A percentile compares a stretch with the other conserved stretches of the same genome.
These are phyloP conservation scores for Poecilia wingei DNA, from an alignment of 2,797 vertebrate species.

Conservation along the genomic window DNA sequence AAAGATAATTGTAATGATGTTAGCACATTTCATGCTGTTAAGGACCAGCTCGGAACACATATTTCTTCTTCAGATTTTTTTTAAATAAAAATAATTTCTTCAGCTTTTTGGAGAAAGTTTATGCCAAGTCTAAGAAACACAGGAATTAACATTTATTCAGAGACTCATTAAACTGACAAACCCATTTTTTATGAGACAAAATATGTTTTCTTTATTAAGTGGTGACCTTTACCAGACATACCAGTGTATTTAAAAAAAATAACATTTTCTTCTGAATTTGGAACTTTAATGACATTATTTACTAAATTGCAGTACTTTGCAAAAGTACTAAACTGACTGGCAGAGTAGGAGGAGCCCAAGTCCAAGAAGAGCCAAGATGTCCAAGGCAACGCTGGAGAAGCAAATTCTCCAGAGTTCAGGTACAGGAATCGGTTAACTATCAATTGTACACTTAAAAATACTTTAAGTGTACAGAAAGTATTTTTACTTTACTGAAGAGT, in stretches of 20 bases:
- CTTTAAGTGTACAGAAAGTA: too few species aligned
- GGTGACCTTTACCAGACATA: conserved; percentile 72
- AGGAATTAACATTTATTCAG: conserved; percentile 80
- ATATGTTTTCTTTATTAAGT: conserved; percentile 56
- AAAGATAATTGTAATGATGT: conserved; percentile 5
- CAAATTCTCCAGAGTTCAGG: background rate
- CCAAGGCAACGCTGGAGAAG: background rate
- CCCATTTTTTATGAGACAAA: conserved; percentile 74
- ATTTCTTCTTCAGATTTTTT: conserved; percentile 4
- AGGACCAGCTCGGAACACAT: background rate
- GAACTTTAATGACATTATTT: background rate
- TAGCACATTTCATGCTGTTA: background rate
- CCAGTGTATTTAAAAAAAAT: background rate
- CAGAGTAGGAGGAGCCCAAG: background rate
- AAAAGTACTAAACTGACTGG: background rate
- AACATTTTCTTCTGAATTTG: background rate
- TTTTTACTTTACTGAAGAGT: background rate
- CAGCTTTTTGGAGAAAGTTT: conserved; percentile 36
- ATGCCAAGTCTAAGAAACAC: conserved; percentile 71
- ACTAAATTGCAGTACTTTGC: background rate
- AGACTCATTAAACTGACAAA: conserved; percentile 75
- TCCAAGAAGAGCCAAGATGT: background rate
- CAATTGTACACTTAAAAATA: background rate
- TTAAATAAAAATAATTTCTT: conserved; percentile 26
- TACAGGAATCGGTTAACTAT: background rate